A percentile compares a stretch with the other conserved stretches of the same genome.
Evolutionary conservation across 2,797 vertebrate genomes (phyloP).

Genomic region (Platalea minor): DNA sequence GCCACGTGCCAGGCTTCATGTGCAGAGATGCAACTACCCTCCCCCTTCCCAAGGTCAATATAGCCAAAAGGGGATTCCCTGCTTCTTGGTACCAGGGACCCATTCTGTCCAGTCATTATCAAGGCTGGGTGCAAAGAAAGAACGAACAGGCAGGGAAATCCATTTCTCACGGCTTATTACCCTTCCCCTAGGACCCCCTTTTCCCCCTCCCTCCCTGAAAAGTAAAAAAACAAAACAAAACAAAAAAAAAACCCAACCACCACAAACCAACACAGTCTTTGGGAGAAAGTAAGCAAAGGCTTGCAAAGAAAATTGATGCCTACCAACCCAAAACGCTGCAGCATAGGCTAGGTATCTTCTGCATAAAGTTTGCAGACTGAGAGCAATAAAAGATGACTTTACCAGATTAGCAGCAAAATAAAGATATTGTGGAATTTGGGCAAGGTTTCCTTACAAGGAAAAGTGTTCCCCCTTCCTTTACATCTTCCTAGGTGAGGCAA

Average conservation of each 20-base stretch:
- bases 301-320: background rate
- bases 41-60: background rate
- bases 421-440: background rate
- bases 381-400: background rate
- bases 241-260: too few relatives aligned
- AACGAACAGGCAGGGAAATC: background rate
- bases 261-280: background rate
- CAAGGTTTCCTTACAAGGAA: background rate
- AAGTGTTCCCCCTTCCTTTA: background rate
- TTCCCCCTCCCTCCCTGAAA: background rate
- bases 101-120: background rate
- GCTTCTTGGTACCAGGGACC: background rate
- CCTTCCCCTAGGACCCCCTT: fast-evolving
- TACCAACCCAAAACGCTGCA: background rate
- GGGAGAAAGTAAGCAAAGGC: background rate
- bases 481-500: background rate
- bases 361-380: background rate
- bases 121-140: background rate
- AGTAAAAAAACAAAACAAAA: too few relatives aligned
- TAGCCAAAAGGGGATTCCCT: fast-evolving
- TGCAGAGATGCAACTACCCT: background rate
- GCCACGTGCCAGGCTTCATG: fast-evolving
- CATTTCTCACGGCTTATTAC: background rate
- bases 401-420: background rate
- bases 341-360: background rate